These are phyloP conservation scores for Sinocyclocheilus grahami DNA, from an alignment of 2,113 vertebrate genomes.

Conservation along the genomic window DNA sequence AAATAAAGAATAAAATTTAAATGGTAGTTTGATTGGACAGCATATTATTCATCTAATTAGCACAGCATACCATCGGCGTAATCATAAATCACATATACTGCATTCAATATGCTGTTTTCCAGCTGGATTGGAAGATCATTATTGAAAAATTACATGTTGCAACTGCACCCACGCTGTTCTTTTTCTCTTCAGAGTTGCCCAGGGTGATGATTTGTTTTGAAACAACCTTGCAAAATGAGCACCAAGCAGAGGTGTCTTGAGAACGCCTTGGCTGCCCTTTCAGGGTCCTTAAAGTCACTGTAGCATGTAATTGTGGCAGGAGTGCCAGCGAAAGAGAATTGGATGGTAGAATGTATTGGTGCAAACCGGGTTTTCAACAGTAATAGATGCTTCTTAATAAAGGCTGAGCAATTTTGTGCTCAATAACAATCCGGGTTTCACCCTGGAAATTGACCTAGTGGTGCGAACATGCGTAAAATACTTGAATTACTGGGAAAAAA, in stretches of 20 bases:
- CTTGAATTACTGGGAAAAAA: background rate
- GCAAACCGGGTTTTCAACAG: slow-evolving; percentile 22
- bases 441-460: background rate
- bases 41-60: background rate
- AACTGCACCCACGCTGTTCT: background rate
- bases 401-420: slow-evolving; percentile 14
- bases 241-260: slow-evolving; percentile 27
- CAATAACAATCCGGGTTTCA: slow-evolving; percentile 18
- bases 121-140: slow-evolving; percentile 15
- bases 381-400: slow-evolving; percentile 28
- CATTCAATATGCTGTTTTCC: background rate
- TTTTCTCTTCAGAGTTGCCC: slow-evolving; percentile 23
- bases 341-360: slow-evolving; percentile 1
- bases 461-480: background rate
- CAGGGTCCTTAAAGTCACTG: slow-evolving; percentile 26
- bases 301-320: slow-evolving; percentile 39
- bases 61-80: background rate
- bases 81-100: background rate
- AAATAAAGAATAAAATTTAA: too few species aligned
- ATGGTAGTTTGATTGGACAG: background rate
- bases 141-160: slow-evolving; percentile 4
- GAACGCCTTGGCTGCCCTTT: slow-evolving; percentile 29
- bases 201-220: slow-evolving; percentile 40
- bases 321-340: slow-evolving; percentile 27
- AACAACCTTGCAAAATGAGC: slow-evolving; percentile 23